Percentiles rank a stretch among this genome's conserved stretches.
These are phyloP conservation scores for Drosophila yakuba DNA, from an alignment of 1,140 invertebrate genomes.

Conservation along the genomic window DNA sequence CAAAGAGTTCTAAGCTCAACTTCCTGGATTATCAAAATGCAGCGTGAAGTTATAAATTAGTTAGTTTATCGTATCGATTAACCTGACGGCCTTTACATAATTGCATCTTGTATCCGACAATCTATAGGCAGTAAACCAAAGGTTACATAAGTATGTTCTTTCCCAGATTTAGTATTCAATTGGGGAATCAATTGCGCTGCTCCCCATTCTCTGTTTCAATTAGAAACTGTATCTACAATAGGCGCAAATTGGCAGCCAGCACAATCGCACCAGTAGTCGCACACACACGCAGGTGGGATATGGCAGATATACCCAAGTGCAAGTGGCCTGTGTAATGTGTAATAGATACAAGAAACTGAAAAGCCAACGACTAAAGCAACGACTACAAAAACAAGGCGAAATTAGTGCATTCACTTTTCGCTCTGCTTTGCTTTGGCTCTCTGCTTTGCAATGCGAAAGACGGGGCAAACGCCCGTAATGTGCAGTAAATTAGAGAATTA, in stretches of 20 bases:
- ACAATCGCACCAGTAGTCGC: constrained; percentile 1
- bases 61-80: constrained; percentile 8
- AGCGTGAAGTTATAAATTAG: constrained; percentile 1
- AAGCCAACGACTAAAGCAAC: constrained; percentile 23
- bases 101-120: constrained; percentile 4
- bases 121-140: constrained; percentile 18
- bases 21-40: constrained; percentile 2
- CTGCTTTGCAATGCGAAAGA: constrained; percentile 55
- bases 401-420: constrained; percentile 84
- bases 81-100: constrained; percentile 22
- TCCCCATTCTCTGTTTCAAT: constrained; percentile 56
- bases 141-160: constrained; percentile 59
- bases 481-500: constrained; percentile 42
- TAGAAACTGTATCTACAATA: constrained; percentile 67
- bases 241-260: constrained; percentile 46
- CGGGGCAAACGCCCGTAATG: constrained; percentile 26
- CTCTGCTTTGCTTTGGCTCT: constrained; percentile 52
- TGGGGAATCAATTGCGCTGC: constrained; percentile 45
- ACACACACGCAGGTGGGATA: constrained; percentile 15
- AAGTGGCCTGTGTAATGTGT: constrained; percentile 46
- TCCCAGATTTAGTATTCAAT: constrained; percentile 47
- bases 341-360: constrained; percentile 61
- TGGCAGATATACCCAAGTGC: constrained; percentile 46
- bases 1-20: neutral
- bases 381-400: constrained; percentile 55